A percentile compares a stretch with the other conserved stretches of the same genome.
phyloP scores from a whole-genome alignment of 2,888 invertebrate species.

The Clanis bilineata region DNA sequence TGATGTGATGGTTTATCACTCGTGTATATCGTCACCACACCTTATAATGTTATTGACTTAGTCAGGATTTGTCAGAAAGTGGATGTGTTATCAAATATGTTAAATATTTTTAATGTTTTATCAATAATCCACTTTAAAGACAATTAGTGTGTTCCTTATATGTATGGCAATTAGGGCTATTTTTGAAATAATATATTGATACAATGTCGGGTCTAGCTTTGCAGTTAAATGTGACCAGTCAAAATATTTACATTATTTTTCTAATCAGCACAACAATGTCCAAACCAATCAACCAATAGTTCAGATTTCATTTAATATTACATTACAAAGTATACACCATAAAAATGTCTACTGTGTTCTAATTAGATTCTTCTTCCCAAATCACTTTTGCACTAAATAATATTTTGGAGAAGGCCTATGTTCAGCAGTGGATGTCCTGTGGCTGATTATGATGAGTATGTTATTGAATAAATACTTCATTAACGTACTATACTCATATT shows the following conservation, averaged over 20 bases:
- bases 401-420: background rate
- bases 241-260: slow-evolving; percentile 6
- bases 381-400: background rate
- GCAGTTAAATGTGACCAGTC: background rate
- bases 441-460: too few relatives aligned
- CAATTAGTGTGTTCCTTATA: too few relatives aligned
- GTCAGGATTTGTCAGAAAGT: slow-evolving; percentile 25
- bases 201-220: background rate
- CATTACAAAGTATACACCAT: background rate
- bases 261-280: background rate
- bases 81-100: slow-evolving; percentile 22
- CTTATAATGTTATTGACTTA: slow-evolving; percentile 33
- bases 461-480: too few relatives aligned
- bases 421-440: too few relatives aligned
- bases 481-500: too few relatives aligned
- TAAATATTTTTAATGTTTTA: slow-evolving; percentile 7
- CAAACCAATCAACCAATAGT: background rate
- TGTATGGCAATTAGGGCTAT: background rate
- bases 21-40: slow-evolving; percentile 48
- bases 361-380: background rate
- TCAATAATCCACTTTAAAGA: slow-evolving; percentile 1
- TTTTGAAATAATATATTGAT: background rate
- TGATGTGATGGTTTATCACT: slow-evolving; percentile 60
- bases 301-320: slow-evolving; percentile 5
- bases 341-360: background rate